Evolutionary conservation across 2,888 invertebrate genomes (phyloP).

Genomic region (Cylloceria caligata): DNA sequence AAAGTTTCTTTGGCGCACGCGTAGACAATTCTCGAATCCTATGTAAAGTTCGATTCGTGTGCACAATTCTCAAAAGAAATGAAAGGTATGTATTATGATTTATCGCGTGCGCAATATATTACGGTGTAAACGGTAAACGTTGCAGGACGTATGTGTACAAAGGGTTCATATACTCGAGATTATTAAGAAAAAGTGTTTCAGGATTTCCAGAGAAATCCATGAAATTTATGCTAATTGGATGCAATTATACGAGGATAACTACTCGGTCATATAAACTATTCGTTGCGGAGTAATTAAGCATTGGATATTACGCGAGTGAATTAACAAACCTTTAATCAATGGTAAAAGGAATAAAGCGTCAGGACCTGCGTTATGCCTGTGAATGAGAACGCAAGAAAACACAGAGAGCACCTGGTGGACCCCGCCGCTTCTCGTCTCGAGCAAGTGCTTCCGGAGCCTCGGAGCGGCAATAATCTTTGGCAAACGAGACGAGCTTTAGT

Average conservation of each 20-base stretch:
- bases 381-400: background rate
- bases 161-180: slow-evolving; percentile 28
- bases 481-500: slow-evolving; percentile 54
- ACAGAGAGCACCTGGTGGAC: slow-evolving; percentile 20
- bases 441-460: slow-evolving; percentile 52
- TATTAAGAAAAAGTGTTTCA: slow-evolving; percentile 58
- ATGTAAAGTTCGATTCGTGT: background rate
- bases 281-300: slow-evolving; percentile 64
- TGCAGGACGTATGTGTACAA: slow-evolving; percentile 22
- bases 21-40: background rate
- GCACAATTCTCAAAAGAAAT: slow-evolving; percentile 33
- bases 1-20: background rate
- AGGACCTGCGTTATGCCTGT: background rate
- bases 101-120: slow-evolving; percentile 61
- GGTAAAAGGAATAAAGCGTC: slow-evolving; percentile 22
- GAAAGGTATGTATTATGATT: slow-evolving; percentile 37
- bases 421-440: slow-evolving; percentile 15
- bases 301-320: slow-evolving; percentile 46
- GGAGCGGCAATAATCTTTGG: slow-evolving; percentile 42
- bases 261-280: slow-evolving; percentile 63
- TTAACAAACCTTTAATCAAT: slow-evolving; percentile 65
- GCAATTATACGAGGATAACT: slow-evolving; percentile 70
- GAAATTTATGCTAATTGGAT: slow-evolving; percentile 73
- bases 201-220: slow-evolving; percentile 67
- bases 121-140: slow-evolving; percentile 37